phyloP scores from a whole-genome alignment of 2,113 vertebrate genomes.

The Tyrannus savana region DNA sequence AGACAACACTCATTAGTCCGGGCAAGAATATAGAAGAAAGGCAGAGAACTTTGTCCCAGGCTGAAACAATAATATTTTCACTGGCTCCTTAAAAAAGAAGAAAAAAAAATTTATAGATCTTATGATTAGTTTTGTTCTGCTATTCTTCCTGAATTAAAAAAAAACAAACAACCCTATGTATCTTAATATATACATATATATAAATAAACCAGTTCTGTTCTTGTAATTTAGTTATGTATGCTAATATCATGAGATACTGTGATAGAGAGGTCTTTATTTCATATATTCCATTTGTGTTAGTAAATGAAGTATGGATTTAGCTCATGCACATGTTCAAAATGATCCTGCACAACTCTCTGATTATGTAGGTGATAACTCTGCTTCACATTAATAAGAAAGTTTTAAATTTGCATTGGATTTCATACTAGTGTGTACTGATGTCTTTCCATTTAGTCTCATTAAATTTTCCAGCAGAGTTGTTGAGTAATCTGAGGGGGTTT shows the following conservation, averaged over 20 bases:
- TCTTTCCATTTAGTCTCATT: background rate
- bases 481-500: background rate
- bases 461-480: background rate
- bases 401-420: background rate
- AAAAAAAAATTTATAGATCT: background rate
- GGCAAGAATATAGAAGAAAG: background rate
- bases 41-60: background rate
- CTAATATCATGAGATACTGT: background rate
- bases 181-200: rapidly evolving
- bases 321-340: background rate
- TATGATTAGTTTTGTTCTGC: background rate
- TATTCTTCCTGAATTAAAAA: background rate
- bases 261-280: background rate
- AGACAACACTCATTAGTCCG: background rate
- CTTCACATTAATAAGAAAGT: background rate
- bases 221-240: background rate
- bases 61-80: background rate
- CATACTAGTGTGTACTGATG: background rate
- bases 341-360: background rate
- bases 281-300: background rate
- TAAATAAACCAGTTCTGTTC: background rate
- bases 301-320: background rate
- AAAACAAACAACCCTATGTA: background rate
- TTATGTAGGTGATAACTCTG: background rate
- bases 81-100: background rate